Conservation (phyloP, 2,797 vertebrate species). For the Monodelphis domestica region DNA sequence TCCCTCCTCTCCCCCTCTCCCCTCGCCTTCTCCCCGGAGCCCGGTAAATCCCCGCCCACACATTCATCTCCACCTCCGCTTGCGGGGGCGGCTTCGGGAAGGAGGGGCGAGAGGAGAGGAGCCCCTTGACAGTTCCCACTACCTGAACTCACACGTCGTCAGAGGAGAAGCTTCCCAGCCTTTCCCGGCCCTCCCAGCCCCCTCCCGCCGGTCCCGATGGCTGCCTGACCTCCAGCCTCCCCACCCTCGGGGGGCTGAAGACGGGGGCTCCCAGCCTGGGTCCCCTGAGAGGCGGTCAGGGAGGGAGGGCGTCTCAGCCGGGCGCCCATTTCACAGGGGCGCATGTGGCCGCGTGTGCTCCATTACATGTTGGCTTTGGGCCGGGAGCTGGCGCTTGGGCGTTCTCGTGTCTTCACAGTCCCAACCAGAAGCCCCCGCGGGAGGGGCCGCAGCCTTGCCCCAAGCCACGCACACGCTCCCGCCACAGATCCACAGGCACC, state of each 20-base stretch:
- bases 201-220: not conserved
- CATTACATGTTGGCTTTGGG: too few species aligned
- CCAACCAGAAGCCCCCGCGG: not conserved
- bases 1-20: not conserved
- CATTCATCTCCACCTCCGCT: slow-evolving; percentile 60
- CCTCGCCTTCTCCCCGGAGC: not conserved
- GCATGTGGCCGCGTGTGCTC: too few species aligned
- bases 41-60: slow-evolving; percentile 44
- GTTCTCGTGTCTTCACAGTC: too few species aligned
- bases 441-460: not conserved
- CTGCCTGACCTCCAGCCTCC: not conserved
- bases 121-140: not conserved
- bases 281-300: too few species aligned
- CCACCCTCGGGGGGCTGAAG: not conserved
- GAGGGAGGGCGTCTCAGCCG: too few species aligned
- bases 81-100: slow-evolving; percentile 29
- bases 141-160: not conserved
- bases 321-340: too few species aligned
- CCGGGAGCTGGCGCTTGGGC: too few species aligned
- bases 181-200: not conserved
- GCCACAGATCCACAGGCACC: not conserved
- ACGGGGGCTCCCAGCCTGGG: too few species aligned
- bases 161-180: not conserved
- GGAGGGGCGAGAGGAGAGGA: not conserved
- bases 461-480: too few species aligned